These are phyloP conservation scores for Neocrepidodera transversa DNA, from an alignment of 2,888 invertebrate genomes.

Conservation along the genomic window DNA sequence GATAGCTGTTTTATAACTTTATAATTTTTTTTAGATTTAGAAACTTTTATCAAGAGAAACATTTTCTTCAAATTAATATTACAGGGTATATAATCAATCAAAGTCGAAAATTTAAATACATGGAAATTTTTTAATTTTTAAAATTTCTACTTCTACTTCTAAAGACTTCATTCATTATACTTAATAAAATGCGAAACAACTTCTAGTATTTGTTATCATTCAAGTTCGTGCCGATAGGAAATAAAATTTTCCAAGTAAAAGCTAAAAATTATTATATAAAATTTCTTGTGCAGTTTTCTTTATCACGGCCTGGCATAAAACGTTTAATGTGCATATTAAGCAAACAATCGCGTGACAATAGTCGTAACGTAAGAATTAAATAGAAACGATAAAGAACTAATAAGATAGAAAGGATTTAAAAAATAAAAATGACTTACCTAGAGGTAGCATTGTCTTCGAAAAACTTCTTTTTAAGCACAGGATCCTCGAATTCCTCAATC, in stretches of 20 bases:
- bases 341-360: conserved; percentile 37
- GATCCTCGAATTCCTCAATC: conserved; percentile 84
- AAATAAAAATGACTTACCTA: conserved; percentile 71
- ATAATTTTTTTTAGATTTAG: too few species aligned
- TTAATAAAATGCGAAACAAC: too few species aligned
- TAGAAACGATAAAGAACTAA: conserved; percentile 40
- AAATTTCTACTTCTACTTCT: too few species aligned
- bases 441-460: conserved; percentile 82
- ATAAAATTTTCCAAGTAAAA: not conserved
- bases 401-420: conserved; percentile 22
- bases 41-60: too few species aligned
- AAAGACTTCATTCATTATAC: too few species aligned
- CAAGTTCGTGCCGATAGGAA: not conserved
- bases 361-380: conserved; percentile 34
- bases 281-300: not conserved
- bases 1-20: too few species aligned
- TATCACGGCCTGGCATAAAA: conserved; percentile 24
- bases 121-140: too few species aligned
- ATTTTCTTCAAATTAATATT: too few species aligned
- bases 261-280: not conserved
- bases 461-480: conserved; percentile 76
- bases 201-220: not conserved
- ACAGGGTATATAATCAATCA: too few species aligned
- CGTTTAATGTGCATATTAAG: conserved; percentile 22
- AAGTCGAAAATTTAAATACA: too few species aligned